Evolutionary conservation across 2,888 invertebrate species (phyloP).

Genomic region (Laspeyria flexula): DNA sequence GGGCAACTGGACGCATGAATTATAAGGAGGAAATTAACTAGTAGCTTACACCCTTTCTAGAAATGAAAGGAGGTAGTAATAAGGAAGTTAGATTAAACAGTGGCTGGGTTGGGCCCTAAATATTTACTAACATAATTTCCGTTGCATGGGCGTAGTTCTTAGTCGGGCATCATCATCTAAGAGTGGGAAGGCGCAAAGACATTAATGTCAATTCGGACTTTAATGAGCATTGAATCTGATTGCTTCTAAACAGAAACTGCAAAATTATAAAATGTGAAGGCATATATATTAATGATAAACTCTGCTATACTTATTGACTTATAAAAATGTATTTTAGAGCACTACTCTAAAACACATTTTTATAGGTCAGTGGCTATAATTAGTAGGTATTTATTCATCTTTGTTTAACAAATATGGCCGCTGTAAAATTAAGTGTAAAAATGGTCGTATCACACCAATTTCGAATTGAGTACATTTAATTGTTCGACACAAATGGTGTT

Average conservation of each 20-base stretch:
- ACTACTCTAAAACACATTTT: no score
- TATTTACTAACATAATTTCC: slow-evolving; percentile 38
- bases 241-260: slow-evolving; percentile 11
- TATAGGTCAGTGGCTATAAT: background rate
- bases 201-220: slow-evolving; percentile 34
- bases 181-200: slow-evolving; percentile 30
- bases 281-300: slow-evolving; percentile 3
- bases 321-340: background rate
- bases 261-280: background rate
- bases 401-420: slow-evolving; percentile 39
- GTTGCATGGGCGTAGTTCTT: slow-evolving; percentile 33
- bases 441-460: slow-evolving; percentile 37
- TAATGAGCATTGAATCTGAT: slow-evolving; percentile 24
- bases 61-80: slow-evolving; percentile 60
- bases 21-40: slow-evolving; percentile 40
- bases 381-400: background rate
- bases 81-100: slow-evolving; percentile 64
- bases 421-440: slow-evolving; percentile 34
- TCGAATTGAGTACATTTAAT: slow-evolving; percentile 38
- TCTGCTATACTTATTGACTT: background rate
- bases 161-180: slow-evolving; percentile 29
- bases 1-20: slow-evolving; percentile 44
- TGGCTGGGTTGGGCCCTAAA: slow-evolving; percentile 53
- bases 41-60: slow-evolving; percentile 43
- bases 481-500: slow-evolving; percentile 39